Base-by-base conservation (phyloP, 2,113 vertebrate species). In the Ammodytes dubius region DNA sequence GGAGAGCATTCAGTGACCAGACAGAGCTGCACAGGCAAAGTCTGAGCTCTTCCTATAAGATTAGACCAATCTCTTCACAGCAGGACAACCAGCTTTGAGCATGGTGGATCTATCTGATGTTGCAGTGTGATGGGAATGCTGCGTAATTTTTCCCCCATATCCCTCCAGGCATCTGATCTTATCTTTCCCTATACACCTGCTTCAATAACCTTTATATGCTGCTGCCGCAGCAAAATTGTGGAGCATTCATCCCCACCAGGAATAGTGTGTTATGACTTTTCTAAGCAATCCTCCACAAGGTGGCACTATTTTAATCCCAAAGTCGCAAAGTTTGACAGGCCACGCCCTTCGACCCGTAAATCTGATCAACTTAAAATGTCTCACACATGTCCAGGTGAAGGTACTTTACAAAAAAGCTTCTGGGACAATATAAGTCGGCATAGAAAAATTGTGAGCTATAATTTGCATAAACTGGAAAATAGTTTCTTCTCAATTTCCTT, bases 121-220 rank as follows among this genome's bases (percentile, higher is more conserved):
- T 57, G 52, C 46, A 17, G 17, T 54, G 75, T 60, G 27, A 42
- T 40, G 67, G 50, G 46, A 77, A 46, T 40, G 53, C 39, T 47
- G 47, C 17, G 1, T 79, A 49, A 49, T 64, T 52, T 66, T 6
- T 49, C 13, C 17, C 65, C 45, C 19, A 17, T 49, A 27, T 69
- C 67, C 53, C 39, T 19, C 19, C 68, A n/a, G 73, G 40, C 47
- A 37, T 70, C 65, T 83, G 65, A 84, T 80, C 75, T 76, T 71
- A 79, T 79, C 49, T 72, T 9, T 70, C 70, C 70, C 42, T 43
- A 27, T n/a, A 35, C 17, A 61, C 42, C 53, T 58, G 70, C 57
- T 67, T 84, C 58, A 19, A 63, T 74, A 61, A 66, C 42, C 77
- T 83, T 63, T 35, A 14, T 35, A 14, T 61, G 14, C 50, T 53